phyloP scores from a whole-genome alignment of 2,888 invertebrate genomes.

The Anthophora plumipes region DNA sequence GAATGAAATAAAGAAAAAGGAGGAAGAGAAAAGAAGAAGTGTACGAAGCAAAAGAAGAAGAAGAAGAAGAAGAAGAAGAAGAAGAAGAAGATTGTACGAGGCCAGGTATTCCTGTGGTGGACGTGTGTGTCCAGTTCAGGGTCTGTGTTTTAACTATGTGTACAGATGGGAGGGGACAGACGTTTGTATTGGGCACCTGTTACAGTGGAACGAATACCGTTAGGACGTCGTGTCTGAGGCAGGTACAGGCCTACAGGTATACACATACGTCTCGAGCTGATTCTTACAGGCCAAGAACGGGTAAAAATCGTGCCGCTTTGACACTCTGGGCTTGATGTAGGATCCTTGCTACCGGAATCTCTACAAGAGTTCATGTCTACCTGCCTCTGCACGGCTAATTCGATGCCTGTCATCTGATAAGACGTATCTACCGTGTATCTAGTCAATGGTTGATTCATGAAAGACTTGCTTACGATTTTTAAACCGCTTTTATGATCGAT shows the following conservation, averaged over 20 bases:
- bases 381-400: constrained; percentile 20
- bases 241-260: constrained; percentile 74
- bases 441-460: too few species aligned
- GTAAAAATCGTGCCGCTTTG: constrained; percentile 45
- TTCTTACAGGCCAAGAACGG: background rate
- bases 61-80: constrained; percentile 35
- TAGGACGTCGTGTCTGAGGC: constrained; percentile 80
- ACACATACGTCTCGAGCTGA: constrained; percentile 16
- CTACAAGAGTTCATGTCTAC: background rate
- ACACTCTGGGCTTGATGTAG: constrained; percentile 17
- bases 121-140: constrained; percentile 21
- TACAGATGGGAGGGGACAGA: constrained; percentile 53
- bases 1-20: constrained; percentile 29
- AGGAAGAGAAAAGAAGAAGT: constrained; percentile 32
- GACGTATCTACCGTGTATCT: background rate
- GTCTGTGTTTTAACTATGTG: constrained; percentile 65
- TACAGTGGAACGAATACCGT: constrained; percentile 81
- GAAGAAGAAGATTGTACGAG: background rate
- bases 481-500: too few species aligned
- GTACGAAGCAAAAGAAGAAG: constrained; percentile 19
- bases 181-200: constrained; percentile 81
- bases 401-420: background rate
- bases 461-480: background rate
- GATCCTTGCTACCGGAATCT: constrained; percentile 39
- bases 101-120: constrained; percentile 19